Evolutionary conservation across 2,797 vertebrate species (phyloP).

Genomic region (Clarias fuscus): DNA sequence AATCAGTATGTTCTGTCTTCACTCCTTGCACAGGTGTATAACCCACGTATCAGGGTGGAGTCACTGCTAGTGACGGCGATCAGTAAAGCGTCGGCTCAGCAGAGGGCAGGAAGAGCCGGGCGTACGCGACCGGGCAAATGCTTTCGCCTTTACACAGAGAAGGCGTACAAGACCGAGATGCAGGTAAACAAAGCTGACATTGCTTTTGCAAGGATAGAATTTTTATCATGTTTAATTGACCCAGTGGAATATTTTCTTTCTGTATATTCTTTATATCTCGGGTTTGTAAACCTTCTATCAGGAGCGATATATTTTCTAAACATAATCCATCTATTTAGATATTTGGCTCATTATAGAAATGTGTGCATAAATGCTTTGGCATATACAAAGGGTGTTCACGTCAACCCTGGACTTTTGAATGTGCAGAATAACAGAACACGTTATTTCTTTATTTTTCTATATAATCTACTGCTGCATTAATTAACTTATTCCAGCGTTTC

Average conservation of each 20-base stretch:
- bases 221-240: neutral
- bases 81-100: constrained; percentile 96
- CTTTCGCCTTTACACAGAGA: constrained; percentile 95
- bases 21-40: constrained; percentile 82
- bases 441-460: too few species aligned
- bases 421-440: too few species aligned
- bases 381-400: too few species aligned
- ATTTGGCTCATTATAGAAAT: neutral
- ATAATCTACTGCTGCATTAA: too few species aligned
- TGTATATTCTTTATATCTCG: neutral
- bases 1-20: constrained; percentile 39
- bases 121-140: constrained; percentile 94
- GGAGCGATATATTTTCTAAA: neutral
- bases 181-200: constrained; percentile 77
- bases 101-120: constrained; percentile 93
- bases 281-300: neutral
- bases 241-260: neutral
- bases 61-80: constrained; percentile 96
- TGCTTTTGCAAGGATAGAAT: neutral
- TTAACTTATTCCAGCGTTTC: too few species aligned
- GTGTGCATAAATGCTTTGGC: neutral
- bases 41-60: constrained; percentile 94
- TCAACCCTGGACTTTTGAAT: too few species aligned
- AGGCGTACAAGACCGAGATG: constrained; percentile 99
- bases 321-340: neutral